phyloP scores from a whole-genome alignment of 2,888 invertebrate genomes.

The Drosophila kambysellisi region DNA sequence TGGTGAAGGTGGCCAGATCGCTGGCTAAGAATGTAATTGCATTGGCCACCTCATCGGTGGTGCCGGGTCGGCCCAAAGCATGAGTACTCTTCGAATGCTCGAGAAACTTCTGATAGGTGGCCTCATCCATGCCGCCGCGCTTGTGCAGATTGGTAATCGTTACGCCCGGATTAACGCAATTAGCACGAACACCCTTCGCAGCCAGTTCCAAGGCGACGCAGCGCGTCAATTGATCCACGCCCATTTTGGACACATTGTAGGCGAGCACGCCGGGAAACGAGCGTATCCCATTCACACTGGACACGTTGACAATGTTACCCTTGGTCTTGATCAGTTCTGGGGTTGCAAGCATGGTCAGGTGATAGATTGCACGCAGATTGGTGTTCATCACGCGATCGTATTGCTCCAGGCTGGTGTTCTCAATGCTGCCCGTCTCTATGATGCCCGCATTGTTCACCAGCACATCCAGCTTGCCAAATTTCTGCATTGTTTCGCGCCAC shows the following conservation, averaged over 20 bases:
- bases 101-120: constrained; percentile 93
- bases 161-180: constrained; percentile 96
- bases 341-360: constrained; percentile 94
- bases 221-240: constrained; percentile 97
- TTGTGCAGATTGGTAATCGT: constrained; percentile 95
- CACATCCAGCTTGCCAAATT: constrained; percentile 92
- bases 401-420: constrained; percentile 93
- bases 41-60: constrained; percentile 93
- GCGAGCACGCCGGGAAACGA: constrained; percentile 96
- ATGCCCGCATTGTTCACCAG: constrained; percentile 96
- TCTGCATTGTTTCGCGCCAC: constrained; percentile 89
- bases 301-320: constrained; percentile 98
- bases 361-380: constrained; percentile 93
- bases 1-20: constrained; percentile 94
- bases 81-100: constrained; percentile 95
- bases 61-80: constrained; percentile 94
- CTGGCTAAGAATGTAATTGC: constrained; percentile 96
- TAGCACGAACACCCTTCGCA: constrained; percentile 93
- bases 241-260: constrained; percentile 96
- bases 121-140: constrained; percentile 93
- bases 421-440: constrained; percentile 92
- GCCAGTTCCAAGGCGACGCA: constrained; percentile 96
- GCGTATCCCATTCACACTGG: constrained; percentile 96
- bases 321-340: constrained; percentile 93
- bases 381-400: constrained; percentile 95